Percentiles rank a stretch among this genome's conserved stretches.
Evolutionary conservation across 2,888 invertebrate genomes (phyloP).

Genomic region (Tenthredo distinguenda): DNA sequence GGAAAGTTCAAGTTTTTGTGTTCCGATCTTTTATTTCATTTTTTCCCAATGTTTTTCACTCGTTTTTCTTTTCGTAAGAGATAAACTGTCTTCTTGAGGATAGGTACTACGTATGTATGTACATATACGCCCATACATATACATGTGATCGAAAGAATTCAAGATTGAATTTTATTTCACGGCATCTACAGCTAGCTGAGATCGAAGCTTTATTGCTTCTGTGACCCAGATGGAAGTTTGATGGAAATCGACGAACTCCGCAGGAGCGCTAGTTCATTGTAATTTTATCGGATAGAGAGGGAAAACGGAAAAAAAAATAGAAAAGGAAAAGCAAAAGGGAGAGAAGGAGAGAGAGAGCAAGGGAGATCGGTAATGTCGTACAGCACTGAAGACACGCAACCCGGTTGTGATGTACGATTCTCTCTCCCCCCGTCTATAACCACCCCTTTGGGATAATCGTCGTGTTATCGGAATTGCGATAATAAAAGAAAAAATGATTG

Average conservation of each 20-base stretch:
- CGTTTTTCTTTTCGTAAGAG: not conserved
- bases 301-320: no score
- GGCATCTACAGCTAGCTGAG: constrained; percentile 13
- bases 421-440: not conserved
- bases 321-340: not conserved
- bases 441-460: constrained; percentile 1
- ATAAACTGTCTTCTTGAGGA: constrained; percentile 15
- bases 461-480: constrained; percentile 9
- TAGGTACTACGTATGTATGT: not conserved
- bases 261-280: constrained; percentile 33
- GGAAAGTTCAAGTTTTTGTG: not conserved
- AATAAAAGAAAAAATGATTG: not conserved
- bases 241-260: constrained; percentile 41
- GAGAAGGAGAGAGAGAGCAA: not conserved
- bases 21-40: not conserved
- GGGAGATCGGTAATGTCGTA: not conserved
- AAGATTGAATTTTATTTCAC: constrained; percentile 46
- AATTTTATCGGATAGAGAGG: constrained; percentile 28
- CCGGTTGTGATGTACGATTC: not conserved
- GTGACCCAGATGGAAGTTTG: constrained; percentile 50
- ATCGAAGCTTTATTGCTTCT: constrained; percentile 49
- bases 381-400: constrained; percentile 22
- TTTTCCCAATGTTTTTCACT: not conserved
- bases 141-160: not conserved
- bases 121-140: not conserved